Evolutionary conservation across 2,113 vertebrate genomes (phyloP).

Genomic region (Cyanocitta stelleri): DNA sequence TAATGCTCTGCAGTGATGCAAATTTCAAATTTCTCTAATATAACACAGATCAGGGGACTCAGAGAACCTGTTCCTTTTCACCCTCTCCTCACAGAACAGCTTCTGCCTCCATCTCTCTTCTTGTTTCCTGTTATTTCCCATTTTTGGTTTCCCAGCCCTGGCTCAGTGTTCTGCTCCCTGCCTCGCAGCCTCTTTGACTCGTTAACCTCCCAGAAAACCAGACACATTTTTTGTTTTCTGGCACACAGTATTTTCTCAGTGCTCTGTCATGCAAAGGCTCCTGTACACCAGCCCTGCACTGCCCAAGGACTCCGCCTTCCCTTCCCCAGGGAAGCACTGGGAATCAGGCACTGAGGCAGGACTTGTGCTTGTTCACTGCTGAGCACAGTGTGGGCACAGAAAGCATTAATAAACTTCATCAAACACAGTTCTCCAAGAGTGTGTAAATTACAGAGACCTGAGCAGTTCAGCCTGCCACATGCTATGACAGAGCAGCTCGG

Average conservation of each 20-base stretch:
- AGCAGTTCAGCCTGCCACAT: not conserved
- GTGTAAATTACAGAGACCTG: not conserved
- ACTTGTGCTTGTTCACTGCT: not conserved
- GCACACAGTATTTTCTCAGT: not conserved
- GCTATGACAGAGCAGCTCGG: not conserved
- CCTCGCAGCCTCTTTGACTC: not conserved
- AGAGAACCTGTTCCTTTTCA: not conserved
- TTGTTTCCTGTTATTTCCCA: not conserved
- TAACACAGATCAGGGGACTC: not conserved
- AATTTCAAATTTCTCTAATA: not conserved
- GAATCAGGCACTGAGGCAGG: not conserved
- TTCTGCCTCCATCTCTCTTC: not conserved
- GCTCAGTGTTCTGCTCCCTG: not conserved
- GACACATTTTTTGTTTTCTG: not conserved
- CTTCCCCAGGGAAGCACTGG: not conserved
- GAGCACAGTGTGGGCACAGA: not conserved
- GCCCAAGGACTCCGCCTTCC: not conserved
- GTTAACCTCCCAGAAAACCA: not conserved
- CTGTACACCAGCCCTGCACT: not conserved
- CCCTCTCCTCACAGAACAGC: not conserved
- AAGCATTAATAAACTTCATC: not conserved
- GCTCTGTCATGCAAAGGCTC: not conserved
- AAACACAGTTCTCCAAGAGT: not conserved
- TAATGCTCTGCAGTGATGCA: conserved; percentile 7
- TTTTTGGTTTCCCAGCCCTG: not conserved